Evolutionary conservation across 2,797 vertebrate species (phyloP).

Genomic region (Sebastes baramenuke): DNA sequence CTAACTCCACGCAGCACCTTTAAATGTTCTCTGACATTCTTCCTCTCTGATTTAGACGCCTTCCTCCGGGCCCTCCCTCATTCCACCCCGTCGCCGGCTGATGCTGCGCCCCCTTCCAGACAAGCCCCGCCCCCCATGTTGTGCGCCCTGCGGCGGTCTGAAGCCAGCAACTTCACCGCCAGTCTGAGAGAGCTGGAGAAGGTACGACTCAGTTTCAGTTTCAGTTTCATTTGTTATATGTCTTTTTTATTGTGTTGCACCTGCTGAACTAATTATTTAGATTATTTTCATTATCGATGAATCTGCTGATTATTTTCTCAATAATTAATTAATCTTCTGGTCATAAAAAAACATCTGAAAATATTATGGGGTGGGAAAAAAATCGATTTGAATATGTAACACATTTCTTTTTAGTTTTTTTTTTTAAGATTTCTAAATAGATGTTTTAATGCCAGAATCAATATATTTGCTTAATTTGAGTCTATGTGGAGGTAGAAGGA

Average conservation of each 20-base stretch:
- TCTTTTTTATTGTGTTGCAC: too few species aligned
- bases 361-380: too few species aligned
- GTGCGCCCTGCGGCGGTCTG: constrained; percentile 89
- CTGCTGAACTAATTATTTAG: neutral
- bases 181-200: constrained; percentile 95
- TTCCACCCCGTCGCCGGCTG: constrained; percentile 60
- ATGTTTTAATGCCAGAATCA: too few species aligned
- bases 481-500: too few species aligned
- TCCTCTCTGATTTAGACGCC: constrained; percentile 70
- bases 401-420: too few species aligned
- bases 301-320: neutral
- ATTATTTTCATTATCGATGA: too few species aligned
- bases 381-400: too few species aligned
- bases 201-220: constrained; percentile 52
- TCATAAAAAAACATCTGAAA: neutral
- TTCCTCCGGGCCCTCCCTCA: constrained; percentile 85
- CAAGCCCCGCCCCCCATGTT: constrained; percentile 80
- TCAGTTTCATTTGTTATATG: too few species aligned
- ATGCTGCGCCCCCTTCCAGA: constrained; percentile 72
- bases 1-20: neutral
- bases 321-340: neutral
- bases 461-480: too few species aligned
- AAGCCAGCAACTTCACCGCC: constrained; percentile 94
- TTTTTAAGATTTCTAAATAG: too few species aligned
- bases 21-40: neutral